Evolutionary conservation across 2,797 vertebrate genomes (phyloP).

Genomic region (Gambelia wislizenii): DNA sequence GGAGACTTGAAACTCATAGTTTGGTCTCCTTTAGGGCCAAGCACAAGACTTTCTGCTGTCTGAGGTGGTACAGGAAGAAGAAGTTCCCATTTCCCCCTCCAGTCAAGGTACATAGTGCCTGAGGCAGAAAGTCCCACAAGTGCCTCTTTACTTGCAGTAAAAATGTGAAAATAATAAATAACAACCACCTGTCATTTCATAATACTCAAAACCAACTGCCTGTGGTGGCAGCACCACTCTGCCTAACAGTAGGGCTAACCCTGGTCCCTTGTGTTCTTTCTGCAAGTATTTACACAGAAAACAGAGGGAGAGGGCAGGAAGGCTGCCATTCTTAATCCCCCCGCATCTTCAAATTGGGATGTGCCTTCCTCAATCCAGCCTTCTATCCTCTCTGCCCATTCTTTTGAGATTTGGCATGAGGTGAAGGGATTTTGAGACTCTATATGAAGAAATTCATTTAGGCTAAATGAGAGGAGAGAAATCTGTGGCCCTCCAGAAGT

Average conservation of each 20-base stretch:
- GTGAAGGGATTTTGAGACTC: not conserved
- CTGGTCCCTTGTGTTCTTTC: not conserved
- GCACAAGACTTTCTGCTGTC: not conserved
- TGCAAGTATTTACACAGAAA: not conserved
- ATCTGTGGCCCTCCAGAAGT: not conserved
- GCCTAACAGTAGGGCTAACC: not conserved
- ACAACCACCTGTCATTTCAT: too few relatives aligned
- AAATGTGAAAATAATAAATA: not conserved
- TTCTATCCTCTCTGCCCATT: not conserved
- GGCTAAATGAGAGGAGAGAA: not conserved
- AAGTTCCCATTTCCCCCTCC: not conserved
- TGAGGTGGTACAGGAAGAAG: not conserved
- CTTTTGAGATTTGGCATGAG: not conserved
- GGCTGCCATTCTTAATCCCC: not conserved
- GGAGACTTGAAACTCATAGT: not conserved
- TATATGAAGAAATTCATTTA: not conserved
- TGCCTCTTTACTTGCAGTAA: not conserved
- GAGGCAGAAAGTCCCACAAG: not conserved
- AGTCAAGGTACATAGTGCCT: not conserved
- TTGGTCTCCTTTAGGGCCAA: not conserved
- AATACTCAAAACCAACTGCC: not conserved
- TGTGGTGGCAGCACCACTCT: not conserved
- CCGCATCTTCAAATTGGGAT: not conserved
- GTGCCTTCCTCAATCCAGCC: not conserved
- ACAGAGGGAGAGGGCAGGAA: not conserved